Conservation (phyloP, 2,888 invertebrate species). For the Archips xylosteana region DNA sequence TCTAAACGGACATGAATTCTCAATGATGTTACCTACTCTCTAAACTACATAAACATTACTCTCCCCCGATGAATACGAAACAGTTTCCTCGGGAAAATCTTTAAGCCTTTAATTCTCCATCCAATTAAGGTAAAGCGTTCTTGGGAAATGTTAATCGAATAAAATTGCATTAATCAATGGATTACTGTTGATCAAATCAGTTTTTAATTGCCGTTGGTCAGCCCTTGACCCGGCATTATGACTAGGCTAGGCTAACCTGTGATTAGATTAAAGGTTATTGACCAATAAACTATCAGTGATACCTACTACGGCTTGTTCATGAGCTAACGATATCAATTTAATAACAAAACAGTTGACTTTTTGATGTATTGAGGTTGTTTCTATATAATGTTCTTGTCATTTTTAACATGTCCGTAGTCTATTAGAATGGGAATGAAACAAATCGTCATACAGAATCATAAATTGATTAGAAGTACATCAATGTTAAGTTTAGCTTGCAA, state of each 20-base stretch:
- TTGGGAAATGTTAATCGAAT: slow-evolving; percentile 34
- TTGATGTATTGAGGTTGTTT: not conserved
- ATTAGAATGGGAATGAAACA: too few relatives aligned
- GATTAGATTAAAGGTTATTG: slow-evolving; percentile 22
- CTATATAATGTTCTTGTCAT: too few relatives aligned
- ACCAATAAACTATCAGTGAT: slow-evolving; percentile 12
- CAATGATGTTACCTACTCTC: slow-evolving; percentile 1
- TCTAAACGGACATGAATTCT: slow-evolving; percentile 1
- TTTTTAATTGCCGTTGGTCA: slow-evolving; percentile 29
- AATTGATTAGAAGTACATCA: too few relatives aligned
- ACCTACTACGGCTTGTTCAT: slow-evolving; percentile 4
- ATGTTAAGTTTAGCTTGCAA: too few relatives aligned
- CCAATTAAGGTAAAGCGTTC: slow-evolving; percentile 14
- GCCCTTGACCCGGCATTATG: slow-evolving; percentile 31
- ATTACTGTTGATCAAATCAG: slow-evolving; percentile 31
- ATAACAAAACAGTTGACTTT: not conserved
- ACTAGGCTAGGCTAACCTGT: slow-evolving; percentile 3
- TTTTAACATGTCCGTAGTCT: too few relatives aligned
- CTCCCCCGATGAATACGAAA: not conserved
- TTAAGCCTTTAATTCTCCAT: slow-evolving; percentile 11
- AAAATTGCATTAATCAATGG: slow-evolving; percentile 19
- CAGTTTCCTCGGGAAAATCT: slow-evolving; percentile 1
- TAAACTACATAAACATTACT: not conserved
- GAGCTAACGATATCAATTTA: not conserved
- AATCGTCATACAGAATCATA: too few relatives aligned